Percentiles rank a stretch among this genome's conserved stretches.
These are phyloP conservation scores for Lindbergichthys nudifrons DNA, from an alignment of 2,797 vertebrate genomes.

Conservation along the genomic window DNA sequence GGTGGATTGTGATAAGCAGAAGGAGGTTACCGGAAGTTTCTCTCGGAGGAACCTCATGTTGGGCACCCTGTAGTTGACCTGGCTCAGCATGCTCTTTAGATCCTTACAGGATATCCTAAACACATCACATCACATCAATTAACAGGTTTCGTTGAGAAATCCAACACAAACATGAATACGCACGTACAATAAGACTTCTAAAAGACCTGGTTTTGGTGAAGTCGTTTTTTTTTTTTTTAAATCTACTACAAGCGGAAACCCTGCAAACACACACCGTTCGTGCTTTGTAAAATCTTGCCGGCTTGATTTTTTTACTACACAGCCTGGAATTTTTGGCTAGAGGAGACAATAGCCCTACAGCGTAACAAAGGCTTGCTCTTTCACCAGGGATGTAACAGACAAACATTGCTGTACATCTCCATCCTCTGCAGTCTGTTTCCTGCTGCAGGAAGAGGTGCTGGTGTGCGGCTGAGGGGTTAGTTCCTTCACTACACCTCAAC, in stretches of 20 bases:
- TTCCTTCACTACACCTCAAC: conserved; percentile 70
- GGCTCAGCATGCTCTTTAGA: conserved; percentile 96
- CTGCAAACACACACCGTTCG: conserved; percentile 1
- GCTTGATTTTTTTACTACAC: conserved; percentile 49
- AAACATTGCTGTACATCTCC: conserved; percentile 74
- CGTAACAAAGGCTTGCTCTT: conserved; percentile 59
- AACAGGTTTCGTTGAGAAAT: conserved; percentile 45
- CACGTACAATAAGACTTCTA: conserved; percentile 23
- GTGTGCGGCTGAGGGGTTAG: conserved; percentile 66
- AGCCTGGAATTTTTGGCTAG: conserved; percentile 47
- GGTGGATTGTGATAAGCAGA: conserved; percentile 35
- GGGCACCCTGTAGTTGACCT: conserved; percentile 98
- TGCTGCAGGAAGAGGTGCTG: conserved; percentile 84
- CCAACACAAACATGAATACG: conserved; percentile 49
- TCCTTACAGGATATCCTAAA: conserved; percentile 98
- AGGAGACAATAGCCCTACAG: conserved; percentile 47
- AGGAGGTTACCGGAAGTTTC: conserved; percentile 90
- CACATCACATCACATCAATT: conserved; percentile 47
- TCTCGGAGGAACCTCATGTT: conserved; percentile 98
- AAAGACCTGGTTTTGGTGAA: conserved; percentile 5
- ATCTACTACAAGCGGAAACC: conserved; percentile 7
- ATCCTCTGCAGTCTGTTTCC: conserved; percentile 82
- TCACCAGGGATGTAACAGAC: conserved; percentile 68
- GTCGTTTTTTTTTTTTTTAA: background rate
- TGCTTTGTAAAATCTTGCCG: conserved; percentile 23